Evolutionary conservation across 2,113 vertebrate species (phyloP).

Genomic region (Perca schrenkii): DNA sequence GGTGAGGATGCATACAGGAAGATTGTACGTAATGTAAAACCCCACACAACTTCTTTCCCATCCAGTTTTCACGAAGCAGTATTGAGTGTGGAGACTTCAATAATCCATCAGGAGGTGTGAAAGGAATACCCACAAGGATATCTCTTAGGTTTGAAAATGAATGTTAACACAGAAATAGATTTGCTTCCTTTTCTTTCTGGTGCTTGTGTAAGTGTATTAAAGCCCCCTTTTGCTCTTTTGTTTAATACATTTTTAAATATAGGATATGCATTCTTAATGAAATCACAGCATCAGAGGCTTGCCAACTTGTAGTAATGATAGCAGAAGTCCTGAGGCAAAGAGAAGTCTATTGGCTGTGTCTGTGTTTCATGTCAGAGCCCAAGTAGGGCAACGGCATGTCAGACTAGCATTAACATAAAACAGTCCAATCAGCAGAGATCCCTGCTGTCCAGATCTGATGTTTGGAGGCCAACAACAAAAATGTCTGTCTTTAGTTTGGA

Average conservation of each 20-base stretch:
- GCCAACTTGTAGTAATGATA: conserved; percentile 17
- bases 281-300: conserved; percentile 5
- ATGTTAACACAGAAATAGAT: background rate
- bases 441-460: conserved; percentile 40
- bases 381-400: conserved; percentile 32
- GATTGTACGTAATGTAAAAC: background rate
- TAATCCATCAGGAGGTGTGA: background rate
- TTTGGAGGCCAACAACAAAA: conserved; percentile 29
- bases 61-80: background rate
- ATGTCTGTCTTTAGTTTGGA: background rate
- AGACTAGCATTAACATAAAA: conserved; percentile 18
- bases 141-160: background rate
- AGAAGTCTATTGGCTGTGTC: conserved; percentile 20
- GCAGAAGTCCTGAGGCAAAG: conserved; percentile 21
- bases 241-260: background rate
- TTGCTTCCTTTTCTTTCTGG: background rate
- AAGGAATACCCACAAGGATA: background rate
- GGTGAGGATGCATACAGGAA: background rate
- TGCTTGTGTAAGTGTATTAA: conserved; percentile 3
- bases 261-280: conserved; percentile 1
- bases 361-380: conserved; percentile 35
- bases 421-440: conserved; percentile 22
- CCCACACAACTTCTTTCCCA: background rate
- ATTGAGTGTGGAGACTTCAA: background rate
- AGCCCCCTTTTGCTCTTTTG: background rate